These are phyloP conservation scores for Oxytorus armatus DNA, from an alignment of 2,888 invertebrate species.

Conservation along the genomic window DNA sequence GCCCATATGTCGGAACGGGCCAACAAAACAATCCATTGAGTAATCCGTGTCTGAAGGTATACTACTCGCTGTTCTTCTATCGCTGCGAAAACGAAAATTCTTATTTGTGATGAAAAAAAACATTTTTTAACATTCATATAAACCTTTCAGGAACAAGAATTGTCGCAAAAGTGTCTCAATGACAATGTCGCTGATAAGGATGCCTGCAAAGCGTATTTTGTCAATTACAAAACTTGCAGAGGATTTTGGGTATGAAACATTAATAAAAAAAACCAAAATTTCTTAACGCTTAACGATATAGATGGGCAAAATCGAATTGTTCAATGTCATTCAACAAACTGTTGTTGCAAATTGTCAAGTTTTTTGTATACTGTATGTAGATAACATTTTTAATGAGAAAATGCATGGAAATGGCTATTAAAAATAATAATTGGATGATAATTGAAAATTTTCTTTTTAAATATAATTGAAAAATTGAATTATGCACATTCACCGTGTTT, in stretches of 20 bases:
- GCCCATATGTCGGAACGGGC: slow-evolving; percentile 65
- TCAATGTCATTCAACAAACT: no score
- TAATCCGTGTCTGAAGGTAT: slow-evolving; percentile 85
- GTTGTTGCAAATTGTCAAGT: slow-evolving; percentile 1
- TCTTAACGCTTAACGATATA: no score
- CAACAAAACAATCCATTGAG: slow-evolving; percentile 67
- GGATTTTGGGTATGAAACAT: slow-evolving; percentile 91
- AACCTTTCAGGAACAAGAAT: slow-evolving; percentile 89
- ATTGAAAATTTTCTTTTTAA: not conserved
- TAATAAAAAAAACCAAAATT: no score
- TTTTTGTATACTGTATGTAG: not conserved
- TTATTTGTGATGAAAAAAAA: no score
- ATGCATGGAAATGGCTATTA: no score
- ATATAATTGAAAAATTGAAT: not conserved
- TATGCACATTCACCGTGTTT: no score
- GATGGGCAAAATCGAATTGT: not conserved
- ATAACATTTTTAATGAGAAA: no score
- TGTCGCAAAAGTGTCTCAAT: slow-evolving; percentile 90
- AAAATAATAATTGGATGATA: no score
- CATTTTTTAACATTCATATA: no score
- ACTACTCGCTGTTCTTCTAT: no score
- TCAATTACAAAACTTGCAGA: slow-evolving; percentile 92
- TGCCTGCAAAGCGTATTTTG: slow-evolving; percentile 89
- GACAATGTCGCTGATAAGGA: slow-evolving; percentile 88
- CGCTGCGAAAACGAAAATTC: no score